phyloP scores from a whole-genome alignment of 2,888 invertebrate species.

The Zhuqinia jingwanae region DNA sequence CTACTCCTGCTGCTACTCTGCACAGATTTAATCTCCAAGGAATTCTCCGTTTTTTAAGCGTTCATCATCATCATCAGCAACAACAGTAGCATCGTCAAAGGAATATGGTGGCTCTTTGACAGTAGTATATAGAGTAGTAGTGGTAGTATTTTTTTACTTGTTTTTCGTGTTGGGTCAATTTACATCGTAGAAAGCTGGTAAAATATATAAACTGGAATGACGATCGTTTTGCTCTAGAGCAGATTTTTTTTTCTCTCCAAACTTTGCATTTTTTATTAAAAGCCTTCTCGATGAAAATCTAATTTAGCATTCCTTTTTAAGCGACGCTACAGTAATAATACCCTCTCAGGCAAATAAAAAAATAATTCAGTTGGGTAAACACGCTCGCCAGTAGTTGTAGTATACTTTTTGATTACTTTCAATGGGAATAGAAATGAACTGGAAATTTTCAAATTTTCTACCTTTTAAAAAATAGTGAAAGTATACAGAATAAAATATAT shows the following conservation, averaged over 20 bases:
- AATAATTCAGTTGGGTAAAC: not conserved
- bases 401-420: slow-evolving; percentile 3
- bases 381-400: too few relatives aligned
- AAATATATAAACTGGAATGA: not conserved
- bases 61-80: slow-evolving; percentile 44
- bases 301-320: slow-evolving; percentile 71
- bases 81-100: not conserved
- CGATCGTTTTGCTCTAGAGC: not conserved
- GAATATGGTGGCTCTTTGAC: not conserved
- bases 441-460: slow-evolving; percentile 29
- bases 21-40: slow-evolving; percentile 52
- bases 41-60: slow-evolving; percentile 51
- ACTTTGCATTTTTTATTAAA: slow-evolving; percentile 15
- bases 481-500: too few relatives aligned
- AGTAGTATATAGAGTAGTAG: not conserved
- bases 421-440: not conserved
- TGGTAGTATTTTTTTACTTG: not conserved
- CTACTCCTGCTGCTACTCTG: slow-evolving; percentile 27
- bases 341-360: not conserved
- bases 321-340: slow-evolving; percentile 37
- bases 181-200: not conserved
- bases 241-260: not conserved
- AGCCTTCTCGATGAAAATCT: slow-evolving; percentile 41
- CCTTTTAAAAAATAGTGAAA: not conserved
- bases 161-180: not conserved